Evolutionary conservation across 2,888 invertebrate species (phyloP).

Genomic region (Orchestes rusci): DNA sequence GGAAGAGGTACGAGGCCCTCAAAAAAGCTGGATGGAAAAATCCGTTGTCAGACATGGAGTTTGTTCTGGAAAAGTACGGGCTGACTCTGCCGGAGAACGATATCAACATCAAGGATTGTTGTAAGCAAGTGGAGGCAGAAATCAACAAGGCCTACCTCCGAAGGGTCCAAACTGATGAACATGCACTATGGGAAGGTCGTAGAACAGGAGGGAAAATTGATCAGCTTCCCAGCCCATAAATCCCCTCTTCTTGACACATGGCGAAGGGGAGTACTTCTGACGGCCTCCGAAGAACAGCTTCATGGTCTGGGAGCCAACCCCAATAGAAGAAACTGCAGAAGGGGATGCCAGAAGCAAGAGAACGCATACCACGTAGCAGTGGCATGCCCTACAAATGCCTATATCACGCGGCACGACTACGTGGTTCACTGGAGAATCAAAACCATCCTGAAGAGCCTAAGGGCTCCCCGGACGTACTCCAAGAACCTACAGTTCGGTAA

Average conservation of each 20-base stretch:
- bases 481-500: no score
- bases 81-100: neutral
- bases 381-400: no score
- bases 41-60: constrained; percentile 10
- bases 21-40: constrained; percentile 16
- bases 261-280: constrained; percentile 18
- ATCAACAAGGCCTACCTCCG: no score
- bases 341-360: no score
- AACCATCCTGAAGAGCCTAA: constrained; percentile 9
- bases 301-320: no score
- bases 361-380: no score
- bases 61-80: no score
- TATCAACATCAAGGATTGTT: constrained; percentile 5
- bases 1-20: constrained; percentile 9
- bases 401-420: no score
- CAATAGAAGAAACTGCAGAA: constrained; percentile 11
- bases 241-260: constrained; percentile 15
- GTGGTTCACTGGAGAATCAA: constrained; percentile 22
- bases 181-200: constrained; percentile 25
- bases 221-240: constrained; percentile 17
- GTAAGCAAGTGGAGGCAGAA: neutral
- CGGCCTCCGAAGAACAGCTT: constrained; percentile 26
- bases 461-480: constrained; percentile 11
- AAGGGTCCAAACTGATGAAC: constrained; percentile 20
- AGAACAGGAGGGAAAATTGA: constrained; percentile 4